These are phyloP conservation scores for Micromesistius poutassou DNA, from an alignment of 2,797 vertebrate species.

Conservation along the genomic window DNA sequence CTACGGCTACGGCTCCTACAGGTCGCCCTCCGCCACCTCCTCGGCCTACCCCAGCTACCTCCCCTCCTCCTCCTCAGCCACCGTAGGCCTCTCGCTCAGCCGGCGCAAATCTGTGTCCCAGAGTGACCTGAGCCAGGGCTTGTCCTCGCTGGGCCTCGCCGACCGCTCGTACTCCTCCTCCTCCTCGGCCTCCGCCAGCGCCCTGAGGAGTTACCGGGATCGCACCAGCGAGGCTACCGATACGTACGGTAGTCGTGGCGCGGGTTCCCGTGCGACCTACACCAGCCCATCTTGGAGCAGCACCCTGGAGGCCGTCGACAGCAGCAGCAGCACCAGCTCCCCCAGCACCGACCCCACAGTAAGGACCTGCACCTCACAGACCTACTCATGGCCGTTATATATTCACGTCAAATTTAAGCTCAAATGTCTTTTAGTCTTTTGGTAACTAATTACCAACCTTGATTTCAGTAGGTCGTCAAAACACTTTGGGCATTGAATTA, in stretches of 20 bases:
- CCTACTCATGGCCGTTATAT: not conserved
- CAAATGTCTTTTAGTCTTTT: too few species aligned
- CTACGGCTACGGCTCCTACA: constrained; percentile 66
- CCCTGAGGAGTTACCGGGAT: constrained; percentile 79
- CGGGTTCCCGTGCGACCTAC: constrained; percentile 56
- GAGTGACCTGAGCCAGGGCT: constrained; percentile 85
- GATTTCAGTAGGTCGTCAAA: too few species aligned
- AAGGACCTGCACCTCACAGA: constrained; percentile 45
- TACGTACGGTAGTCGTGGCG: constrained; percentile 62
- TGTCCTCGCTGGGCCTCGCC: constrained; percentile 78
- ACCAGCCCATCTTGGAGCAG: constrained; percentile 68
- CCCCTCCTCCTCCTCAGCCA: constrained; percentile 62
- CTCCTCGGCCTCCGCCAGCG: constrained; percentile 67
- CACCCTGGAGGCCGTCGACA: constrained; percentile 72
- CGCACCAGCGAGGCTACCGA: constrained; percentile 73
- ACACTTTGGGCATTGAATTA: too few species aligned
- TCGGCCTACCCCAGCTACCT: constrained; percentile 77
- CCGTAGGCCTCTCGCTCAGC: constrained; percentile 72
- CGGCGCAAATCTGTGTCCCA: constrained; percentile 89
- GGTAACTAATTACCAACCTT: not conserved
- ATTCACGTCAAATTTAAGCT: not conserved
- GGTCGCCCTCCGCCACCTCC: constrained; percentile 59
- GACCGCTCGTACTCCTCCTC: constrained; percentile 66
- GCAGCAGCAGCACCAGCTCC: constrained; percentile 56
- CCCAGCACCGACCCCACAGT: constrained; percentile 74